These are phyloP conservation scores for Polyodon spathula DNA, from an alignment of 2,113 vertebrate species.

Conservation along the genomic window DNA sequence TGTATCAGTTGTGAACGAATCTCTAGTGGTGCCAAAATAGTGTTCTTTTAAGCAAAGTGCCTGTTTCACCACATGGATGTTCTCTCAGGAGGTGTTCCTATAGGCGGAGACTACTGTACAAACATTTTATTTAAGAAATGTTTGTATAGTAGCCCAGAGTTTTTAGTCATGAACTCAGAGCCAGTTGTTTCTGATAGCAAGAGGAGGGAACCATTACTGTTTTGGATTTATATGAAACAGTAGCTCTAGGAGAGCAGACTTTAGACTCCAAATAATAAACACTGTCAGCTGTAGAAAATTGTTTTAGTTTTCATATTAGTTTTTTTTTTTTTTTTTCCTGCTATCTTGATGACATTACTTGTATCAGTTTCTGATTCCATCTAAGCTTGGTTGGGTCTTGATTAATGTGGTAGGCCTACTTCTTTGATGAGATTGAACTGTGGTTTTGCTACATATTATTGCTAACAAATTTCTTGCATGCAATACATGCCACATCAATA, in stretches of 20 bases:
- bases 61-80: too few relatives aligned
- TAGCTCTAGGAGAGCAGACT: conserved; percentile 60
- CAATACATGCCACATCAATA: background rate
- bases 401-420: conserved; percentile 26
- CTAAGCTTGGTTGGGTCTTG: conserved; percentile 46
- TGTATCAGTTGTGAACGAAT: too few relatives aligned
- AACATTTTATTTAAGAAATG: too few relatives aligned
- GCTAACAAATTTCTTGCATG: background rate
- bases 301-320: conserved; percentile 39
- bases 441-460: background rate
- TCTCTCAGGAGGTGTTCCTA: too few relatives aligned
- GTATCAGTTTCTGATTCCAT: conserved; percentile 31
- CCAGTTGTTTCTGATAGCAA: conserved; percentile 19
- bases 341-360: conserved; percentile 45
- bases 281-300: conserved; percentile 40
- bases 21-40: too few relatives aligned
- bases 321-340: conserved; percentile 32
- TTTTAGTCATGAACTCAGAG: conserved; percentile 22
- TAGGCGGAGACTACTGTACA: too few relatives aligned
- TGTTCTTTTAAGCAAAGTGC: too few relatives aligned
- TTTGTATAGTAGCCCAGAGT: too few relatives aligned
- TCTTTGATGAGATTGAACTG: background rate
- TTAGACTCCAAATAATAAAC: conserved; percentile 51
- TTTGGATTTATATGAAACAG: conserved; percentile 42
- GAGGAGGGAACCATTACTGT: conserved; percentile 23